These are phyloP conservation scores for Vollenhovia emeryi DNA, from an alignment of 1,140 invertebrate species.

Conservation along the genomic window DNA sequence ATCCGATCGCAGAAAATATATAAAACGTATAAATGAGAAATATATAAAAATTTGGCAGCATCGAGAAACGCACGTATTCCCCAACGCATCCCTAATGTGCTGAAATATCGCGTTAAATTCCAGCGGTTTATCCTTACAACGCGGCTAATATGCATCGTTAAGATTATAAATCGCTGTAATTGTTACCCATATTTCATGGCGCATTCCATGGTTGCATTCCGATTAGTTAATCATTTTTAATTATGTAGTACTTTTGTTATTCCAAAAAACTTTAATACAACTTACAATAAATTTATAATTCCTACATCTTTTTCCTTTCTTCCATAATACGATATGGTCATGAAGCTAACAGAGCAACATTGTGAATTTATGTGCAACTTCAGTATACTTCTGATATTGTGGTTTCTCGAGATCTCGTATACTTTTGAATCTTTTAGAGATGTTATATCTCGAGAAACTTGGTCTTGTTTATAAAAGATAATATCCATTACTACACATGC, in stretches of 20 bases:
- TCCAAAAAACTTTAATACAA: no score
- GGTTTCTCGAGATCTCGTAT: background rate
- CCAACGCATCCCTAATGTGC: background rate
- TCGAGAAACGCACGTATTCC: background rate
- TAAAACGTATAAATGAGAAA: background rate
- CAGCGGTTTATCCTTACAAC: background rate
- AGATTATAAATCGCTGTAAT: background rate
- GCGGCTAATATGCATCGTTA: background rate
- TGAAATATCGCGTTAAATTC: background rate
- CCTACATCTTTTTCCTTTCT: background rate
- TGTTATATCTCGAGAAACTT: background rate
- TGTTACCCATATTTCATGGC: no score
- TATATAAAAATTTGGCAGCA: background rate
- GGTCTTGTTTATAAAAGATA: background rate
- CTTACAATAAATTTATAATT: no score
- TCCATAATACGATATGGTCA: background rate
- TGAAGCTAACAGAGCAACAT: background rate
- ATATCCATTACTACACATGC: background rate
- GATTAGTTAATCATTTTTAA: background rate
- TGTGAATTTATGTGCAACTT: background rate
- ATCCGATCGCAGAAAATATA: no score
- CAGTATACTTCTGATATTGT: background rate
- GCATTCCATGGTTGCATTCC: no score
- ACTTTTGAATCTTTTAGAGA: background rate
- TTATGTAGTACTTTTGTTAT: no score